These are phyloP conservation scores for Amorpha juglandis DNA, from an alignment of 2,888 invertebrate genomes.

Conservation along the genomic window DNA sequence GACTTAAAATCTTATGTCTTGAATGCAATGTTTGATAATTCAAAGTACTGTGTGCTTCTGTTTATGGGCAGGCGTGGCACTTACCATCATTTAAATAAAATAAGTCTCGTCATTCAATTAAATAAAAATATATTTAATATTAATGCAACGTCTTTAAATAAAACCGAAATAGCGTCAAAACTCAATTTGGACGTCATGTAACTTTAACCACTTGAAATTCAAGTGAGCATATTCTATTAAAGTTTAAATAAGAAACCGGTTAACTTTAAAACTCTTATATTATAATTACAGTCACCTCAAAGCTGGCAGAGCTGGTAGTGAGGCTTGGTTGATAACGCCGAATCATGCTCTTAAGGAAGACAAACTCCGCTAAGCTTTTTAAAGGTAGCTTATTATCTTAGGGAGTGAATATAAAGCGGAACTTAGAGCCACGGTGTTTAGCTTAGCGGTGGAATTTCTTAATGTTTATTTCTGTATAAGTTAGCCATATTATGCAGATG, in stretches of 20 bases:
- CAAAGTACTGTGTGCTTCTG: too few relatives aligned
- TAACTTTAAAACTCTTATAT: slow-evolving; percentile 49
- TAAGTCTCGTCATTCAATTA: too few relatives aligned
- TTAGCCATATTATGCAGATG: slow-evolving; percentile 30
- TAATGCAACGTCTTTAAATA: background rate
- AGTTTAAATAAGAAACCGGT: slow-evolving; percentile 49
- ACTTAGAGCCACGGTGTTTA: slow-evolving; percentile 37
- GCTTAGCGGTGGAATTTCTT: slow-evolving; percentile 40
- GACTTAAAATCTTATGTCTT: too few relatives aligned
- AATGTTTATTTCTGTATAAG: slow-evolving; percentile 40
- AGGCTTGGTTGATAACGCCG: slow-evolving; percentile 45
- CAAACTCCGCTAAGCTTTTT: slow-evolving; percentile 50
- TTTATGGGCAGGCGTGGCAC: too few relatives aligned
- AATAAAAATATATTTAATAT: background rate
- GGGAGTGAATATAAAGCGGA: slow-evolving; percentile 45
- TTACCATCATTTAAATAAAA: too few relatives aligned
- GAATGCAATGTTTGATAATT: too few relatives aligned
- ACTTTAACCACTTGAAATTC: slow-evolving; percentile 42
- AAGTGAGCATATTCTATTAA: slow-evolving; percentile 60
- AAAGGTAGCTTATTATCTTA: slow-evolving; percentile 49
- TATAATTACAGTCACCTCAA: slow-evolving; percentile 53
- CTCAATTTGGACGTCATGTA: slow-evolving; percentile 8
- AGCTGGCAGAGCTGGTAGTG: slow-evolving; percentile 43
- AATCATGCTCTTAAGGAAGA: slow-evolving; percentile 47
- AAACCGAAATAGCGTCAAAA: slow-evolving; percentile 11